Percentiles rank a stretch among this genome's conserved stretches.
Evolutionary conservation across 1,140 invertebrate genomes (phyloP).

Genomic region (Bombus soroeensis): DNA sequence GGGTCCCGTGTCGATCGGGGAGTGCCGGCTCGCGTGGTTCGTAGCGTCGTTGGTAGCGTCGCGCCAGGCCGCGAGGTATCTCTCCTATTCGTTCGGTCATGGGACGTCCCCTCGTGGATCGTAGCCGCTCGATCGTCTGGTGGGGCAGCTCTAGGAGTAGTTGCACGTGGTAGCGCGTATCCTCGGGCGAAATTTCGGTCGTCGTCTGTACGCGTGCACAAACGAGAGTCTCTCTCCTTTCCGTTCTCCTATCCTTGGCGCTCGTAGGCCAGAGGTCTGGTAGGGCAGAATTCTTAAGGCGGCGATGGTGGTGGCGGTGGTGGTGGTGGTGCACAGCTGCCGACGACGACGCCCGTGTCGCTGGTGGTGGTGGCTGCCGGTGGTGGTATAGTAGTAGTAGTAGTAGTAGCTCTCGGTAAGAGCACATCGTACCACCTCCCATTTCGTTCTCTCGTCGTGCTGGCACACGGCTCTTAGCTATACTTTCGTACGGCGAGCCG

Average conservation of each 20-base stretch:
- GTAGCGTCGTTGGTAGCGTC: slow-evolving; percentile 51
- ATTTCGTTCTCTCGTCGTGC: slow-evolving; percentile 54
- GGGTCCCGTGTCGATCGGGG: slow-evolving; percentile 22
- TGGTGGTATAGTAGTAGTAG: slow-evolving; percentile 63
- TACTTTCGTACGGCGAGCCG: slow-evolving; percentile 61
- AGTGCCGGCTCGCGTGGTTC: slow-evolving; percentile 25
- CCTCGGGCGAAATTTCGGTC: slow-evolving; percentile 70
- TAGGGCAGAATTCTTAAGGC: slow-evolving; percentile 59
- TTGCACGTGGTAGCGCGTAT: slow-evolving; percentile 69
- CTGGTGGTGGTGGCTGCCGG: slow-evolving; percentile 26
- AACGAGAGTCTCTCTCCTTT: slow-evolving; percentile 37
- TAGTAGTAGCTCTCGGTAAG: slow-evolving; percentile 71
- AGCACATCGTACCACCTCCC: slow-evolving; percentile 71
- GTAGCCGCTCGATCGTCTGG: slow-evolving; percentile 37
- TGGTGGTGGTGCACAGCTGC: slow-evolving; percentile 37
- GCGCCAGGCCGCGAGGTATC: slow-evolving; percentile 46
- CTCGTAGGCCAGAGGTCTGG: slow-evolving; percentile 30
- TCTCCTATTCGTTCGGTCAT: slow-evolving; percentile 61
- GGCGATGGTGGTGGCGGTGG: slow-evolving; percentile 30
- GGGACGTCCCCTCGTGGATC: slow-evolving; percentile 63
- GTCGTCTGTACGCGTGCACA: slow-evolving; percentile 58
- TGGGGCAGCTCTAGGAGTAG: slow-evolving; percentile 59
- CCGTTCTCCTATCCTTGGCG: slow-evolving; percentile 23
- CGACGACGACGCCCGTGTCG: slow-evolving; percentile 35
- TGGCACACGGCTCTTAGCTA: slow-evolving; percentile 53